phyloP scores from a whole-genome alignment of 1,140 invertebrate genomes.

The Trichoplusia ni region DNA sequence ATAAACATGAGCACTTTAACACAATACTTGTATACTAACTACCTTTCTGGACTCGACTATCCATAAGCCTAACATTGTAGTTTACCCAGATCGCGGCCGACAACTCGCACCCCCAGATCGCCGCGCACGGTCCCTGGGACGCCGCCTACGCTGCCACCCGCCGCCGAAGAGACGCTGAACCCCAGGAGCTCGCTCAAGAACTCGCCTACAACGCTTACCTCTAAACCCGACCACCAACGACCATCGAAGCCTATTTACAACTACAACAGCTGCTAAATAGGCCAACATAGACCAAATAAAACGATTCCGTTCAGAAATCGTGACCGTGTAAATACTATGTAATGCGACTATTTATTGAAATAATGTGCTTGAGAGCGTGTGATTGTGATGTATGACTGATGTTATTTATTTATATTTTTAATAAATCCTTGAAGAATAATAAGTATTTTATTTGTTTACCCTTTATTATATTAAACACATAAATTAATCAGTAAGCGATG shows the following conservation, averaged over 20 bases:
- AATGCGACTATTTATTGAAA: constrained; percentile 76
- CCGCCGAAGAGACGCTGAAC: constrained; percentile 76
- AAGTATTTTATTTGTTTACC: constrained; percentile 36
- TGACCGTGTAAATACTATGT: constrained; percentile 75
- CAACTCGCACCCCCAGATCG: constrained; percentile 85
- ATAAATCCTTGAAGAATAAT: constrained; percentile 65
- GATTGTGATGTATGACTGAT: constrained; percentile 66
- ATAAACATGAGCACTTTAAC: constrained; percentile 21
- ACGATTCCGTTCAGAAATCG: constrained; percentile 62
- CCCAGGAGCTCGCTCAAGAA: constrained; percentile 83
- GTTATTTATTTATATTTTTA: constrained; percentile 69
- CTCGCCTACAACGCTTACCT: constrained; percentile 89
- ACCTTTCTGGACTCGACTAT: constrained; percentile 50
- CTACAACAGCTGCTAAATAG: constrained; percentile 6
- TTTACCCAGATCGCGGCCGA: constrained; percentile 87
- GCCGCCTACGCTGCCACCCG: constrained; percentile 84
- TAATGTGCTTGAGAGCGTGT: constrained; percentile 55
- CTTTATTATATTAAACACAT: no score
- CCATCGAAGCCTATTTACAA: constrained; percentile 39
- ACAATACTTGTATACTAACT: constrained; percentile 46
- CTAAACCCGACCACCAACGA: constrained; percentile 63
- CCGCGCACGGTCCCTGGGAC: constrained; percentile 89
- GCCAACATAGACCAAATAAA: constrained; percentile 70
- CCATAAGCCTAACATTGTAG: constrained; percentile 73
- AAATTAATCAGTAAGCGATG: no score